Conservation (phyloP, 35 echinoderm and acorn worm species). For the Ophioderma brevispina region DNA sequence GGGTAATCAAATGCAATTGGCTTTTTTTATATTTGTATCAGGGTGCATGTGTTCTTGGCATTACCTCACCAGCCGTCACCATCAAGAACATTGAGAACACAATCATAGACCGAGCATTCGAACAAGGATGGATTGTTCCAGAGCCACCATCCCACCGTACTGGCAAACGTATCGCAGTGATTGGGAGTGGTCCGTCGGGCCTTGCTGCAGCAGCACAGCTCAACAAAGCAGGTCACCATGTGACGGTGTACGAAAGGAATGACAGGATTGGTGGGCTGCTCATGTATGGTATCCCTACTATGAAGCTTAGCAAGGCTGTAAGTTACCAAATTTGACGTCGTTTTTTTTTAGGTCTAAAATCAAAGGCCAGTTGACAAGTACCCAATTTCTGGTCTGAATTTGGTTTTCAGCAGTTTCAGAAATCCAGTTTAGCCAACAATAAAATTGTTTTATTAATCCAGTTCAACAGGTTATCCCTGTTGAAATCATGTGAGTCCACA, state of each 20-base stretch:
- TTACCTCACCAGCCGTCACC: slow-evolving; percentile 91
- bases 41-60: slow-evolving; percentile 95
- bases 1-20: no score
- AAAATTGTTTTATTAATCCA: no score
- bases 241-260: slow-evolving; percentile 96
- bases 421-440: no score
- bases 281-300: slow-evolving; percentile 97
- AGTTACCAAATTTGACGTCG: no score
- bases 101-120: slow-evolving; percentile 98
- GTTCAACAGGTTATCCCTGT: no score
- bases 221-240: slow-evolving; percentile 95
- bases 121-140: slow-evolving; percentile 93
- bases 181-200: slow-evolving; percentile 91
- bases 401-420: no score
- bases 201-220: slow-evolving; percentile 90
- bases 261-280: slow-evolving; percentile 86
- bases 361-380: no score
- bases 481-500: no score
- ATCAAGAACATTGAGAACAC: slow-evolving; percentile 98
- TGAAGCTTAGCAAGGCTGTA: slow-evolving; percentile 93
- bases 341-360: no score
- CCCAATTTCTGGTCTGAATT: no score
- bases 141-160: slow-evolving; percentile 77
- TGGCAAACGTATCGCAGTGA: slow-evolving; percentile 80
- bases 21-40: slow-evolving; percentile 9